Base-by-base conservation (phyloP, 2,888 invertebrate species). In the Kryphioiulus occultus region DNA sequence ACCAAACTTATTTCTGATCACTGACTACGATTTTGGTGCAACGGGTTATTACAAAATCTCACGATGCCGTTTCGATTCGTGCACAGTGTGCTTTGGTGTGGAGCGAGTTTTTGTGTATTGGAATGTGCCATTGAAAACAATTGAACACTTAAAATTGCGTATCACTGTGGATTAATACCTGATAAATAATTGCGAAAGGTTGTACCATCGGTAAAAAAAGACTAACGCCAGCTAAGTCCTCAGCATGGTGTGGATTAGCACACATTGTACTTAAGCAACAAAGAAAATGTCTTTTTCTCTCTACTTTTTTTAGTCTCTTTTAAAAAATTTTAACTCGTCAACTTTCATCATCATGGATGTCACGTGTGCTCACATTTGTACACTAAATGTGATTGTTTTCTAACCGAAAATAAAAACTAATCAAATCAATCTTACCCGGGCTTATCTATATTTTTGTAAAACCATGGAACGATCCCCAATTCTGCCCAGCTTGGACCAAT, bases 311-410 rank as follows among this genome's bases (percentile, higher is more conserved):
- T n/a, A n/a, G 19, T n/a, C n/a, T n/a, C n/a, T 59, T 59, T 59
- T n/a, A 59, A n/a, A 59, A 59, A 59, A n/a, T 59, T 59, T 59
- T n/a, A 59, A 59, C n/a, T 59, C 9, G 59, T 59, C 59, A 59
- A 59, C 59, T 59, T 59, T n/a, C 59, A 59, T 59, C 59, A 59
- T 59, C 59, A 59, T 59, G 19, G 59, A 59, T 59, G 59, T 59
- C 59, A 59, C 59, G 59, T 59, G 59, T 59, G 59, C 59, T 59
- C 59, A 59, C 59, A 59, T 59, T 59, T 59, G 59, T 59, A 59
- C 59, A 59, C n/a, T 59, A 15, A 59, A 59, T 59, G 59, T 59
- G 59, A 59, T 59, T 59, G 59, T 59, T 59, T 59, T 59, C 22
- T 59, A 59, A 59, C 15, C n/a, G 59, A 59, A 59, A 59, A 59